Conservation (phyloP, 2,888 invertebrate genomes). For the Pachliopta kotzebuea region DNA sequence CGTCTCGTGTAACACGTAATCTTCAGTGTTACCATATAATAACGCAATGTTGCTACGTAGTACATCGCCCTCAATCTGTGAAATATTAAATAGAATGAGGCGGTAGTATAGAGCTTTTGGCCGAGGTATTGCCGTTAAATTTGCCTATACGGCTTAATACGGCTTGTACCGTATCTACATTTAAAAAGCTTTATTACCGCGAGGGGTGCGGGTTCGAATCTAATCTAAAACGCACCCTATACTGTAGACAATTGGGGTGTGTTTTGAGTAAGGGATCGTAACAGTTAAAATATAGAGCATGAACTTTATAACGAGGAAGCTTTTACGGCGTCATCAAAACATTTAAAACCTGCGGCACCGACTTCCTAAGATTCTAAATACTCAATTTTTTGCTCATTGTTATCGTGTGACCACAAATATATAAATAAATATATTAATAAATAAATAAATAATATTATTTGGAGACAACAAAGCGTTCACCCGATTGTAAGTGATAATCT, state of each 20-base stretch:
- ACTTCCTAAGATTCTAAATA: slow-evolving; percentile 38
- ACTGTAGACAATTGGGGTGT: slow-evolving; percentile 28
- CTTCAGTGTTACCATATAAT: too few species aligned
- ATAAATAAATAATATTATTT: too few species aligned
- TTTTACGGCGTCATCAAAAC: slow-evolving; percentile 67
- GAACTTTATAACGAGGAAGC: slow-evolving; percentile 54
- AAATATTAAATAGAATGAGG: slow-evolving; percentile 28
- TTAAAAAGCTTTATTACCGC: slow-evolving; percentile 44
- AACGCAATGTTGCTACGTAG: not conserved
- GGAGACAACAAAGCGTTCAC: too few species aligned
- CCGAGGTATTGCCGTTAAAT: slow-evolving; percentile 32
- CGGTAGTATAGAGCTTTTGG: slow-evolving; percentile 25
- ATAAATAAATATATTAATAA: too few species aligned
- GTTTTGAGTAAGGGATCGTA: slow-evolving; percentile 29
- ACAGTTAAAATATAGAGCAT: slow-evolving; percentile 52
- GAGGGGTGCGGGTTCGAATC: slow-evolving; percentile 34
- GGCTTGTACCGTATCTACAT: slow-evolving; percentile 41
- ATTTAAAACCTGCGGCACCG: slow-evolving; percentile 54
- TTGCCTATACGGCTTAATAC: slow-evolving; percentile 44
- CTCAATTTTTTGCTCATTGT: too few species aligned
- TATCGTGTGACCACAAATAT: too few species aligned
- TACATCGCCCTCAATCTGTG: slow-evolving; percentile 19
- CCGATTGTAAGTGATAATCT: too few species aligned
- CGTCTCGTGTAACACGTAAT: too few species aligned
- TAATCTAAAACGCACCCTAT: slow-evolving; percentile 23